Conservation (phyloP, 2,797 vertebrate genomes). For the Sternarchorhynchus goeldii region DNA sequence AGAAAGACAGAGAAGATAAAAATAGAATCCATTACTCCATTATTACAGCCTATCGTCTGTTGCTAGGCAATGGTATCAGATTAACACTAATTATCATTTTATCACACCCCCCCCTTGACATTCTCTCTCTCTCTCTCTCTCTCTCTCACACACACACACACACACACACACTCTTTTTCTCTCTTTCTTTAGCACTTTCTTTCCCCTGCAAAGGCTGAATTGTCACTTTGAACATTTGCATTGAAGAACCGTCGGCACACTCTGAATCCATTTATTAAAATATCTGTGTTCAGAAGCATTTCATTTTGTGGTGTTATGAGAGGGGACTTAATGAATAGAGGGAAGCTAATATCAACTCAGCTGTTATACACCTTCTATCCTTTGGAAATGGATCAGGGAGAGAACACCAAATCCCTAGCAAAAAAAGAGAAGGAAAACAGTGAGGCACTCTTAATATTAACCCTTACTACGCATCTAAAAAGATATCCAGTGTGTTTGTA, state of each 20-base stretch:
- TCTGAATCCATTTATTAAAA: conserved; percentile 45
- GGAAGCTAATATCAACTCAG: neutral
- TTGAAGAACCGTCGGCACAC: conserved; percentile 26
- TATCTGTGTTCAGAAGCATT: conserved; percentile 34
- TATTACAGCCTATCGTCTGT: conserved; percentile 64
- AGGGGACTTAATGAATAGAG: conserved; percentile 37
- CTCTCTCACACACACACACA: conserved; percentile 32
- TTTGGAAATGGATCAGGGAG: neutral
- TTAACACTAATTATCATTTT: conserved; percentile 69
- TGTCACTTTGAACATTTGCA: conserved; percentile 46
- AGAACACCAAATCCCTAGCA: neutral
- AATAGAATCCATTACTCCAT: conserved; percentile 66
- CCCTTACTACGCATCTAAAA: neutral
- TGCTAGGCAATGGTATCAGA: conserved; percentile 69
- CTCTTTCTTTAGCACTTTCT: conserved; percentile 27
- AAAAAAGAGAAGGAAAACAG: neutral
- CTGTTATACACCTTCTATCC: neutral
- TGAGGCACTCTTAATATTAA: conserved; percentile 5
- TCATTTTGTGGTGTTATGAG: conserved; percentile 38
- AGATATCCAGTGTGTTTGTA: conserved; percentile 6
- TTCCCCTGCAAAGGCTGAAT: conserved; percentile 39
- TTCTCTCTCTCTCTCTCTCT: conserved; percentile 36
- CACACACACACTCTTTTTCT: conserved; percentile 30
- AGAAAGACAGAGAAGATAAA: conserved; percentile 55
- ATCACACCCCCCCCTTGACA: conserved; percentile 57